Evolutionary conservation across 2,797 vertebrate species (phyloP).

Genomic region (Acrossocheilus fasciatus): DNA sequence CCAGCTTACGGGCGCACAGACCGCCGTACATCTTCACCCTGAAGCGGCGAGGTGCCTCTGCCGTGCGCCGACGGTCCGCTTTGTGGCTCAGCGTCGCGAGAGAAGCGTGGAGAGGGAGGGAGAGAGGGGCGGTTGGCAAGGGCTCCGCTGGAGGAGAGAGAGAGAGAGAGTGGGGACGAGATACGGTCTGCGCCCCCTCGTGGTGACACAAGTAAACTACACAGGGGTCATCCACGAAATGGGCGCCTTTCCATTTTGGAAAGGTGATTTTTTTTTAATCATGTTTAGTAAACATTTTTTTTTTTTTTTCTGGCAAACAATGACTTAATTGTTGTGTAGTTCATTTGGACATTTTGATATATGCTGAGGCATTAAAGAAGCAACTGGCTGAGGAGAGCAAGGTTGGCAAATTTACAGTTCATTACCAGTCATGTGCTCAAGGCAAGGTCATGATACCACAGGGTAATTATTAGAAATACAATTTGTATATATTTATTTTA

Average conservation of each 20-base stretch:
- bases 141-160: constrained; percentile 47
- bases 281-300: not conserved
- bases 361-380: not conserved
- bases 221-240: not conserved
- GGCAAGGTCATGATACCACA: not conserved
- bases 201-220: constrained; percentile 11
- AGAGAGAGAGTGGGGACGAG: not conserved
- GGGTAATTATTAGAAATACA: not conserved
- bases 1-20: constrained; percentile 86
- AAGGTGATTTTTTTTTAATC: not conserved
- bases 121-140: constrained; percentile 63
- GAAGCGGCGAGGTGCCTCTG: constrained; percentile 66
- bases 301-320: not conserved
- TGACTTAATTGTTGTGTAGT: not conserved
- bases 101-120: constrained; percentile 59
- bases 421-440: not conserved
- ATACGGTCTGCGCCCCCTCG: constrained; percentile 27
- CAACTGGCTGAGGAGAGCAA: not conserved
- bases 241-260: not conserved
- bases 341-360: not conserved
- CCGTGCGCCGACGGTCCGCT: constrained; percentile 73
- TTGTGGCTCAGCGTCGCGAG: constrained; percentile 70
- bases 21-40: constrained; percentile 75
- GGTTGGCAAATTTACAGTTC: not conserved
- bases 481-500: no score